Evolutionary conservation across 2,888 invertebrate genomes (phyloP).

Genomic region (Venusia cambrica): DNA sequence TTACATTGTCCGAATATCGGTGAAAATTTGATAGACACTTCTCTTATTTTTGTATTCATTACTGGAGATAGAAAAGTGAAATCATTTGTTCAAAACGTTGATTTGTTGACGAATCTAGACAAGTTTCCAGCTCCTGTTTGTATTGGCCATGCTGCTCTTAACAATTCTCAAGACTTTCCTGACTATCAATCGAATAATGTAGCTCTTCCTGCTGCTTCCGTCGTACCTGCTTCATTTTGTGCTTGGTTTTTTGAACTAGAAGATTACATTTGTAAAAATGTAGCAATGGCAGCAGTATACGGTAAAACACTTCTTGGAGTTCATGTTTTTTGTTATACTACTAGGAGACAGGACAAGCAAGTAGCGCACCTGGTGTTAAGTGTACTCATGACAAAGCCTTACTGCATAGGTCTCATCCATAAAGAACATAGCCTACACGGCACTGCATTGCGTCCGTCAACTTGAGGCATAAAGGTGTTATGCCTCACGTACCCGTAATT

Average conservation of each 20-base stretch:
- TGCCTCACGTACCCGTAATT: no score
- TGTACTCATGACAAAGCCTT: no score
- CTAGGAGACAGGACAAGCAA: no score
- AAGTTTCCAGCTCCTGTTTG: slow-evolving; percentile 37
- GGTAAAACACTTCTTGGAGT: no score
- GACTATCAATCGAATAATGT: slow-evolving; percentile 42
- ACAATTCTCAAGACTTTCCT: slow-evolving; percentile 37
- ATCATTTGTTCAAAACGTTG: slow-evolving; percentile 28
- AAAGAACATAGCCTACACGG: no score
- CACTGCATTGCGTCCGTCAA: no score
- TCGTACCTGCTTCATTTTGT: slow-evolving; percentile 33
- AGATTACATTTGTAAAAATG: no score
- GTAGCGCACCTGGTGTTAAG: no score
- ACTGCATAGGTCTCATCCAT: no score
- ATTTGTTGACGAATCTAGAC: slow-evolving; percentile 26
- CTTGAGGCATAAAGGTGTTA: no score
- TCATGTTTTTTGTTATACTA: no score
- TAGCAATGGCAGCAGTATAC: no score
- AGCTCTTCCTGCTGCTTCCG: slow-evolving; percentile 33
- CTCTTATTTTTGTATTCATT: slow-evolving; percentile 24
- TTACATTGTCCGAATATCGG: slow-evolving; percentile 54
- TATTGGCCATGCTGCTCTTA: slow-evolving; percentile 38
- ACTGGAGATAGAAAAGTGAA: slow-evolving; percentile 27
- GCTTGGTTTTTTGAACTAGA: slow-evolving; percentile 18
- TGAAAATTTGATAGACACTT: slow-evolving; percentile 31